Conservation (phyloP, 2,888 invertebrate species). For the Nycteola revayana region DNA sequence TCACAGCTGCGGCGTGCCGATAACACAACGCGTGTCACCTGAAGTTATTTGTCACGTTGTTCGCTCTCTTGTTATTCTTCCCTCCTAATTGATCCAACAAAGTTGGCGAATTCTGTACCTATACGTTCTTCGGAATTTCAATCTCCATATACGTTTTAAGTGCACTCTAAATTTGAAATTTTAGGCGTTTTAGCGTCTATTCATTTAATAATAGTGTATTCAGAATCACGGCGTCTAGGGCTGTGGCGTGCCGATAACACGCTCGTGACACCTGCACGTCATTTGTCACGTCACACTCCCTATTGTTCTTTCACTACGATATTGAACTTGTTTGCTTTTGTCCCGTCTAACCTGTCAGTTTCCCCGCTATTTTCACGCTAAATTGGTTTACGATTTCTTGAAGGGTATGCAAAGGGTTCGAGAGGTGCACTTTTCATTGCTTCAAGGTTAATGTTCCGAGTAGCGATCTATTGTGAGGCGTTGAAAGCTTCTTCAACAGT, state of each 20-base stretch:
- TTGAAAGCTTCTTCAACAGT: constrained; percentile 29
- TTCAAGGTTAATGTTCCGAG: constrained; percentile 39
- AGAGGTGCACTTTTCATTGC: constrained; percentile 33
- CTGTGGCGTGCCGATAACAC: constrained; percentile 50
- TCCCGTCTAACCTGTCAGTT: constrained; percentile 43
- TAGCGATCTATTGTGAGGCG: constrained; percentile 27
- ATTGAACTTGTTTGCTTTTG: constrained; percentile 58
- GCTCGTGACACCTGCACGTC: constrained; percentile 68
- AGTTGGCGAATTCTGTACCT: background rate
- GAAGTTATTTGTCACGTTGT: constrained; percentile 22
- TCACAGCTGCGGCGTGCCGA: constrained; percentile 39
- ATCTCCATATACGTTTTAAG: constrained; percentile 5
- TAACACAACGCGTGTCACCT: constrained; percentile 30
- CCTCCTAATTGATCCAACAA: constrained; percentile 21
- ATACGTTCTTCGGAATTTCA: background rate
- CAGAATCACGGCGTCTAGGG: constrained; percentile 31
- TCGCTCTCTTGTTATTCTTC: constrained; percentile 13
- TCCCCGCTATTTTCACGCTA: constrained; percentile 49
- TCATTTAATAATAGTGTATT: constrained; percentile 30
- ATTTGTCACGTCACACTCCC: constrained; percentile 65
- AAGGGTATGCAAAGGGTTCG: constrained; percentile 38
- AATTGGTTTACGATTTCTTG: constrained; percentile 53
- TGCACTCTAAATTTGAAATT: constrained; percentile 4
- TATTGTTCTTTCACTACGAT: constrained; percentile 53
- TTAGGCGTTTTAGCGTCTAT: constrained; percentile 6